Base-by-base conservation (phyloP, 2,797 vertebrate genomes). In the Pampus argenteus region DNA sequence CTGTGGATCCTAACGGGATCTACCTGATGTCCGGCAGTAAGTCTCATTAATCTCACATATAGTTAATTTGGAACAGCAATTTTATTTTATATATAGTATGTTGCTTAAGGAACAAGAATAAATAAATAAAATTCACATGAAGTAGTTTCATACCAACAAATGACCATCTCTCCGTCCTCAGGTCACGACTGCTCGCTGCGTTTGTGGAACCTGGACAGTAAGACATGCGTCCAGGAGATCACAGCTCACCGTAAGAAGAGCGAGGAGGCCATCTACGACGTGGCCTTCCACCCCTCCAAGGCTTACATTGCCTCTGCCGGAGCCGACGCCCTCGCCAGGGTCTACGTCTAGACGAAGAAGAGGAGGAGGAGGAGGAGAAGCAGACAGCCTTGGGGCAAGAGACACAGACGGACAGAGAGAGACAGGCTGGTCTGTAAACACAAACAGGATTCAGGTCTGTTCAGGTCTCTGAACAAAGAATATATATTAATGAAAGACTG, bases 1-100 rank as follows among this genome's bases (percentile, higher is more conserved):
- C 97, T 66, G 97, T 99, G 83, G 98, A 99, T 93, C 98, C 98
- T 63, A 99, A 99, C 86, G 98, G 98, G 90, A 99, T 99, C 91
- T 99, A 99, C 93, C 92, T 99, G 93, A 99, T 99, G 96, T 99
- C 98, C 75, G 98, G 98, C 95, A 99, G 98, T 99, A 95, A 97
- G 86, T 66, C 10, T 20, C 26, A 7, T 17, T n/a, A 6, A 34
- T 13, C 48, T 26, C 26, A 26, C 26, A 26, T n/a, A n/a, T n/a
- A n/a, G n/a, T n/a, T n/a, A n/a, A n/a, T n/a, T n/a, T n/a, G n/a
- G n/a, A n/a, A n/a, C n/a, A n/a, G n/a, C n/a, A n/a, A n/a, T n/a
- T n/a, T n/a, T n/a, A n/a, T n/a, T n/a, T n/a, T n/a, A n/a, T n/a
- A n/a, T n/a, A n/a, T n/a, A n/a, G n/a, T 26, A 5, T 26, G 26